phyloP scores from a whole-genome alignment of 2,888 invertebrate genomes.

The Vanessa cardui region DNA sequence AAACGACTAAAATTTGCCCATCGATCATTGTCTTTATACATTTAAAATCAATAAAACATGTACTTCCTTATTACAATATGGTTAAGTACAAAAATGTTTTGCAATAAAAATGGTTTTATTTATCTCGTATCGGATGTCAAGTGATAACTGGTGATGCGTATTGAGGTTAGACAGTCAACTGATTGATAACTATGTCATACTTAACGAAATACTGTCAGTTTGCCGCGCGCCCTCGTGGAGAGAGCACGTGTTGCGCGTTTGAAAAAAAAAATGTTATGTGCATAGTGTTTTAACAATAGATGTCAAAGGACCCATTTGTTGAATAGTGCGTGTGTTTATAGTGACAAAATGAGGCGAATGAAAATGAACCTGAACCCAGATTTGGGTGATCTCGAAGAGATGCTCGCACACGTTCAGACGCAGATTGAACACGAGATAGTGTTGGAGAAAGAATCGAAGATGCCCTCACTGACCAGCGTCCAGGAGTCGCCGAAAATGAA shows the following conservation, averaged over 20 bases:
- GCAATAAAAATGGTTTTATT: constrained; percentile 30
- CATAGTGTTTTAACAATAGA: constrained; percentile 2
- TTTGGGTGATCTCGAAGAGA: constrained; percentile 75
- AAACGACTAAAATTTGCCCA: not conserved
- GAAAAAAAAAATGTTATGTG: not conserved
- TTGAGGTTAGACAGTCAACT: constrained; percentile 44
- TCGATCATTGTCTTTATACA: constrained; percentile 32
- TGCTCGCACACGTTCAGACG: constrained; percentile 76
- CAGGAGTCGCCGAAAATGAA: constrained; percentile 70
- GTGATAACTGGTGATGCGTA: constrained; percentile 57
- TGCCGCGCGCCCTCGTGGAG: constrained; percentile 45
- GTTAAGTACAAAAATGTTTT: constrained; percentile 17
- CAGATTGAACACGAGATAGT: constrained; percentile 77
- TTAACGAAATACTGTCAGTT: constrained; percentile 38
- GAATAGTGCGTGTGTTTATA: constrained; percentile 18
- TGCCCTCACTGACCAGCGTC: constrained; percentile 65
- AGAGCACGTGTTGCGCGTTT: constrained; percentile 46
- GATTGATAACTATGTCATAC: constrained; percentile 51
- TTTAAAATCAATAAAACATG: constrained; percentile 18
- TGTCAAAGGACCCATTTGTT: constrained; percentile 19
- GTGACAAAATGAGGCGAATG: constrained; percentile 61
- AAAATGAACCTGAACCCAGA: constrained; percentile 73
- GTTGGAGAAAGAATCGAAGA: constrained; percentile 65
- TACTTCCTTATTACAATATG: constrained; percentile 29
- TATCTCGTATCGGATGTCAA: constrained; percentile 53